A percentile compares a stretch with the other conserved stretches of the same genome.
These are phyloP conservation scores for Seison nebaliae DNA, from an alignment of 1,140 invertebrate species.

Conservation along the genomic window DNA sequence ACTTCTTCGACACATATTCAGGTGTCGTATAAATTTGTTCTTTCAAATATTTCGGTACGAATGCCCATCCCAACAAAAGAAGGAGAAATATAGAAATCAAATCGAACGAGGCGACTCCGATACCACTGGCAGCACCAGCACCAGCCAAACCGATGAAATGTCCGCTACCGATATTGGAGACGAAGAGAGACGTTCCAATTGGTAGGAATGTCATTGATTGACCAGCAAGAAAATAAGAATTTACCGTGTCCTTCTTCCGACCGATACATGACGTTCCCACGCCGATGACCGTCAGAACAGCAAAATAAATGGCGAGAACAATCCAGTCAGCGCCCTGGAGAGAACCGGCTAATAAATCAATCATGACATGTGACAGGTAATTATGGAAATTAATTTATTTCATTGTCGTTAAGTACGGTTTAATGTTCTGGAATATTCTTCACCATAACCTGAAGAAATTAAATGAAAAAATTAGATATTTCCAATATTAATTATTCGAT, in stretches of 20 bases:
- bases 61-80: slow-evolving; percentile 31
- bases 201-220: slow-evolving; percentile 3
- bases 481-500: too few relatives aligned
- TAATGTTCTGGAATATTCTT: too few relatives aligned
- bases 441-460: too few relatives aligned
- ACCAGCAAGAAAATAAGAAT: slow-evolving; percentile 8
- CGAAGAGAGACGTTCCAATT: slow-evolving; percentile 37
- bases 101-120: slow-evolving; percentile 33
- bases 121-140: slow-evolving; percentile 21
- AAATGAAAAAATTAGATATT: too few relatives aligned
- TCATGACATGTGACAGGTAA: background rate
- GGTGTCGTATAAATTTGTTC: slow-evolving; percentile 35
- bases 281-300: background rate
- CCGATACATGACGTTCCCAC: slow-evolving; percentile 4
- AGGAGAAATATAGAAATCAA: slow-evolving; percentile 28
- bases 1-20: slow-evolving; percentile 34
- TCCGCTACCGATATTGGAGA: slow-evolving; percentile 36
- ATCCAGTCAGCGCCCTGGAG: slow-evolving; percentile 2
- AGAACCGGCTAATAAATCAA: slow-evolving; percentile 1
- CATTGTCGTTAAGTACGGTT: too few relatives aligned
- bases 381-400: background rate
- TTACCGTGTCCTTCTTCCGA: slow-evolving; percentile 5
- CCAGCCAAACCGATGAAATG: slow-evolving; percentile 36
- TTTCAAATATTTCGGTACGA: slow-evolving; percentile 31
- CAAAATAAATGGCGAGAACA: slow-evolving; percentile 3